Percentiles rank a stretch among this genome's conserved stretches.
Evolutionary conservation across 2,888 invertebrate genomes (phyloP).

Genomic region (Vesta saturnalis): DNA sequence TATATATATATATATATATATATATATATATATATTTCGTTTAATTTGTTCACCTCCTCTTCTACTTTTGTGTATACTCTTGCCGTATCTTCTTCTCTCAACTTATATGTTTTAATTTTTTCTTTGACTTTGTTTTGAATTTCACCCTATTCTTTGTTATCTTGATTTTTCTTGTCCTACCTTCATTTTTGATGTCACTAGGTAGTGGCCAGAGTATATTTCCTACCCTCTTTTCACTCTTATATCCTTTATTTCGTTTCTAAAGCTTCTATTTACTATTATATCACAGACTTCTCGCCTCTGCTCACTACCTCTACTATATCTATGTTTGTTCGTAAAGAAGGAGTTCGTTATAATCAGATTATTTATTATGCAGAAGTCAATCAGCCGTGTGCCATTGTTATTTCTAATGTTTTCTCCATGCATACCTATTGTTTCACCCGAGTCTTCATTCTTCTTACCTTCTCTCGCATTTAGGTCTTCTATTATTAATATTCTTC

Average conservation of each 20-base stretch:
- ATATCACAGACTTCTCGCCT: conserved; percentile 30
- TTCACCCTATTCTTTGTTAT: too few relatives aligned
- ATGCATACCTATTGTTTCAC: not conserved
- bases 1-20: too few relatives aligned
- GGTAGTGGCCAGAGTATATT: conserved; percentile 26
- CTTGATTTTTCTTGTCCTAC: too few relatives aligned
- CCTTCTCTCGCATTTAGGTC: too few relatives aligned
- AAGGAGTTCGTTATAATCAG: conserved; percentile 20
- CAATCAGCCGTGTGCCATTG: conserved; percentile 13
- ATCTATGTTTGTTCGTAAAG: conserved; percentile 17
- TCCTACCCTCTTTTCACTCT: conserved; percentile 27
- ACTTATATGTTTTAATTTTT: too few relatives aligned
- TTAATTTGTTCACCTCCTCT: too few relatives aligned
- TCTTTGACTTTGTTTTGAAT: too few relatives aligned
- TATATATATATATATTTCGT: too few relatives aligned
- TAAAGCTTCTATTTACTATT: conserved; percentile 13
- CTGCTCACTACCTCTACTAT: conserved; percentile 27
- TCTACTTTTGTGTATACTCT: too few relatives aligned
- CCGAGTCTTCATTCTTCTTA: not conserved
- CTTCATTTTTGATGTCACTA: conserved; percentile 13
- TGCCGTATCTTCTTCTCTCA: too few relatives aligned
- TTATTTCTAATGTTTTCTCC: conserved; percentile 17
- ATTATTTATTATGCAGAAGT: conserved; percentile 25
- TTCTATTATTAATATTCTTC: too few relatives aligned
- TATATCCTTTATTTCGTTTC: conserved; percentile 21